Base-by-base conservation (phyloP, 2,888 invertebrate genomes). In the Plutella xylostella region DNA sequence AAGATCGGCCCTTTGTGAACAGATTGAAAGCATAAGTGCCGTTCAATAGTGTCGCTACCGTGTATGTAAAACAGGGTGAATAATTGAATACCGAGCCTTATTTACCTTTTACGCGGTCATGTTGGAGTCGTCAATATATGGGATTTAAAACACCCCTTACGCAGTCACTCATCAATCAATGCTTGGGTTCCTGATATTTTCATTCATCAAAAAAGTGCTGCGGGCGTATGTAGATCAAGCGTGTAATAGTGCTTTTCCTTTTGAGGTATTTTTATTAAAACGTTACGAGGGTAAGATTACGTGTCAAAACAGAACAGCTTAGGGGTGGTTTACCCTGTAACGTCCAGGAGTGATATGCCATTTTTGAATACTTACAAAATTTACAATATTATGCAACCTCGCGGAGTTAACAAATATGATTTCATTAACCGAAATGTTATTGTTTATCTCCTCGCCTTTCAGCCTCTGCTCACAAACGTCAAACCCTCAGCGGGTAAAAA, bases 161-260 rank as follows among this genome's bases (percentile, higher is more conserved):
- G 46, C 33, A n/a, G n/a, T n/a, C n/a, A 49, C 37, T 46, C 61
- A 68, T 77, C 77, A 66, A 63, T 75, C 76, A 73, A 63, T 66
- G 75, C 61, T 70, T 53, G 54, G 28, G 2, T 9, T 9, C 3
- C 28, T 63, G 74, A 71, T 75, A 56, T 68, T 63, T 69, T 79
- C 79, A 80, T 80, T 72, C 73, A 68, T 80, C 79, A 79, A 61
- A 69, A 69, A 68, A 55, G 40, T 52, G 71, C 73, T 65, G 53
- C 59, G 57, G 68, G 72, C 68, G 50, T 55, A 55, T 51, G 56
- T 57, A 55, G 42, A 43, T 42, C 43, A 41, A 44, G 45, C 41
- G 41, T 41, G 34, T n/a, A 41, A 41, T 41, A 41, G 41, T 41
- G 18, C 30, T 41, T 31, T 30, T 41, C 15, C 25, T 41, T 30